phyloP scores from a whole-genome alignment of 2,888 invertebrate species.

The Horisme vitalbata region DNA sequence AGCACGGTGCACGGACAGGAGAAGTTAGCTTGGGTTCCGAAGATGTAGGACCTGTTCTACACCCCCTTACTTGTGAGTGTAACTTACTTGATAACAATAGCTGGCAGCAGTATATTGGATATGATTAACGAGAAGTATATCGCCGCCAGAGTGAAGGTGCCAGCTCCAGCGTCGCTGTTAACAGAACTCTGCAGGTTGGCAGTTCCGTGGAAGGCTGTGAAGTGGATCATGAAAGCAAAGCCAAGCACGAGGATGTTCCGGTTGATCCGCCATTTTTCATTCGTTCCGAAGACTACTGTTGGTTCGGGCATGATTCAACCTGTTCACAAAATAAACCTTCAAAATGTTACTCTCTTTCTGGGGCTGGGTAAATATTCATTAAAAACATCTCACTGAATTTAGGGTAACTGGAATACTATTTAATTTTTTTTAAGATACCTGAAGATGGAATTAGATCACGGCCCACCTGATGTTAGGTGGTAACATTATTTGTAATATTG shows the following conservation, averaged over 20 bases:
- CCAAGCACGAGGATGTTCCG: slow-evolving; percentile 93
- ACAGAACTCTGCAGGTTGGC: slow-evolving; percentile 93
- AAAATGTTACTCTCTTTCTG: background rate
- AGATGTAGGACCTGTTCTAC: too few relatives aligned
- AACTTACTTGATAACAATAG: slow-evolving; percentile 89
- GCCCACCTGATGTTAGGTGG: too few relatives aligned
- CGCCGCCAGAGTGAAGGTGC: slow-evolving; percentile 91
- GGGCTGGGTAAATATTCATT: too few relatives aligned
- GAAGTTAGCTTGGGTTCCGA: too few relatives aligned
- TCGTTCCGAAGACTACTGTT: slow-evolving; percentile 71
- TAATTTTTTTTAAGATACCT: too few relatives aligned
- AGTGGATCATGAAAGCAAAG: slow-evolving; percentile 94
- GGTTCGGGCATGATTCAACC: slow-evolving; percentile 45
- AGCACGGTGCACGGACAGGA: too few relatives aligned
- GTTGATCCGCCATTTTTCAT: slow-evolving; percentile 89
- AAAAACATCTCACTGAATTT: too few relatives aligned
- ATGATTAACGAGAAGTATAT: slow-evolving; percentile 94
- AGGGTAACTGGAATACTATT: too few relatives aligned
- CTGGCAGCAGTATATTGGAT: slow-evolving; percentile 94
- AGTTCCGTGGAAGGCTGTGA: slow-evolving; percentile 95
- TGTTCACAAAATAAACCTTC: background rate
- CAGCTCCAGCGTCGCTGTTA: slow-evolving; percentile 91
- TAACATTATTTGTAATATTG: too few relatives aligned
- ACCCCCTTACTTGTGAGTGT: too few relatives aligned
- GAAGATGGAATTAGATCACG: too few relatives aligned